Evolutionary conservation across 1,140 invertebrate genomes (phyloP).

Genomic region (Drosophila suzukii): DNA sequence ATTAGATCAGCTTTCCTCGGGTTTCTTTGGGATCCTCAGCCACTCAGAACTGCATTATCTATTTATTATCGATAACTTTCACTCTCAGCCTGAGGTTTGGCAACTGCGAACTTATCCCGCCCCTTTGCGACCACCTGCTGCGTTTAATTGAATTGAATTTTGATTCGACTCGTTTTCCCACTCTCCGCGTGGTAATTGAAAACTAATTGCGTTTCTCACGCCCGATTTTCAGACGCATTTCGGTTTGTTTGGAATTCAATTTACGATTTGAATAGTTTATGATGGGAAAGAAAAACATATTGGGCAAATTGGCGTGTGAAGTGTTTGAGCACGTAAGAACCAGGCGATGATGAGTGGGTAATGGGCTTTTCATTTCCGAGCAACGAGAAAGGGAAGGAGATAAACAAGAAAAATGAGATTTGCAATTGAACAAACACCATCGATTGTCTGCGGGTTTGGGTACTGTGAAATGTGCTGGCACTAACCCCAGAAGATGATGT

Average conservation of each 20-base stretch:
- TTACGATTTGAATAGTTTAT: constrained; percentile 33
- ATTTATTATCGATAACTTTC: constrained; percentile 5
- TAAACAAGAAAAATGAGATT: background rate
- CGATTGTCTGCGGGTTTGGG: constrained; percentile 25
- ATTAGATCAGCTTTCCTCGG: constrained; percentile 5
- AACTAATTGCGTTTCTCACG: constrained; percentile 70
- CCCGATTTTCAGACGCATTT: constrained; percentile 53
- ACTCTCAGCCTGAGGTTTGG: constrained; percentile 19
- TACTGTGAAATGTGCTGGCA: background rate
- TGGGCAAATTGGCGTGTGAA: constrained; percentile 22
- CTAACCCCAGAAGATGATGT: background rate
- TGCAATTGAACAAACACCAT: constrained; percentile 41
- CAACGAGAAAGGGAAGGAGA: too few species aligned
- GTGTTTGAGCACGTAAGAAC: constrained; percentile 28
- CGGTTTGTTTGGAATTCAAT: constrained; percentile 62
- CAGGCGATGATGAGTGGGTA: background rate
- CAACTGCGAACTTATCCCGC: constrained; percentile 50
- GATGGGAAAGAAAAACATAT: constrained; percentile 16
- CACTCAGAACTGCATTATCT: constrained; percentile 25
- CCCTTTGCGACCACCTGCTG: constrained; percentile 43
- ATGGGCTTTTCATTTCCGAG: background rate
- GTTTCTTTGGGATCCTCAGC: background rate
- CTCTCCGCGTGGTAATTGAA: constrained; percentile 25
- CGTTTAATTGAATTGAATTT: background rate
- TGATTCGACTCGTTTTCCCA: constrained; percentile 8